Evolutionary conservation across 2,113 vertebrate genomes (phyloP), one percentile per base, ranked within the genome.

Genomic region (Hystrix cristata): DNA sequence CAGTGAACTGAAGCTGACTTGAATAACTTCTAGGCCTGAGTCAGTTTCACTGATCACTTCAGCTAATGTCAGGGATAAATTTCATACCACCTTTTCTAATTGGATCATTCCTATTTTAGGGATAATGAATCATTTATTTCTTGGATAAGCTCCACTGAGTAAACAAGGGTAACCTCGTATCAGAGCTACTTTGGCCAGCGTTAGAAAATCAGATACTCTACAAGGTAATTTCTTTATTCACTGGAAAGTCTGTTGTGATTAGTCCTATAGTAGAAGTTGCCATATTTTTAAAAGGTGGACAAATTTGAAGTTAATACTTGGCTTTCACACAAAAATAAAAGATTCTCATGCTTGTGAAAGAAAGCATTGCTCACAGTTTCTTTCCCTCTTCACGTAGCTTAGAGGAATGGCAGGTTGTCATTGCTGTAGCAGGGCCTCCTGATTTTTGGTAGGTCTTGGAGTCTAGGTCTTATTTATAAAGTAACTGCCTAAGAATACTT

Each of bases 41-140:
- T 48, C 5, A n/a, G 23, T 95, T 96, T 89, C 69, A 96, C 48
- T 94, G 93, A 87, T 76, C 11, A 82, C 29, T 67, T 82, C 34
- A 79, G 13, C 65, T 90, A 93, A 85, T 72, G n/a, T 62, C 64
- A 85, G 34, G 48, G 46, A 80, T 89, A 48, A 79, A 72, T 72
- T 90, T 79, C 64, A 72, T 71, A 69, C 67, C 34, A 62, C 8
- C 25, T 84, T 85, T 96, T 53, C 48, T 95, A 92, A 80, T 69
- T 14, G 43, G 16, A 53, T 80, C 43, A 48, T 74, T 94, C 10
- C 51, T 14, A 48, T 69, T 71, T 67, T 53, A 60, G 5, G 60
- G 43, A 76, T 84, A 94, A 92, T 88, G 19, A 86, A 38, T 76
- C 76, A 91, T 69, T 85, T 76, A 60, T 86, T 65, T 48, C 19